These are phyloP conservation scores for Sylvilagus floridanus DNA, from an alignment of 2,797 vertebrate genomes.

Conservation along the genomic window DNA sequence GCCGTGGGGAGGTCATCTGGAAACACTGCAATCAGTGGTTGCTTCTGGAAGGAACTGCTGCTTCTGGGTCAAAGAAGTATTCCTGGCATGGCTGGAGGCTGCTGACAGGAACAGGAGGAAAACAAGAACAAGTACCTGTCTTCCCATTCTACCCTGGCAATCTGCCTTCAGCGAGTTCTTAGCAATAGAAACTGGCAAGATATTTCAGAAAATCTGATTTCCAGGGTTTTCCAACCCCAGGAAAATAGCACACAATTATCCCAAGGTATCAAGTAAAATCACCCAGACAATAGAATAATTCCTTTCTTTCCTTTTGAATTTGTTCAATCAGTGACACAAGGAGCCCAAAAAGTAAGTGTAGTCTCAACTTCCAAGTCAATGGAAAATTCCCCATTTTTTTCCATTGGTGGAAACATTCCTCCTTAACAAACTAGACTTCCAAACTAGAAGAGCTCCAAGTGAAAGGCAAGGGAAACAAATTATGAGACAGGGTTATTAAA, in stretches of 20 bases:
- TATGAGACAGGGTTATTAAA: background rate
- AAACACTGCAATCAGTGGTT: background rate
- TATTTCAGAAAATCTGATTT: background rate
- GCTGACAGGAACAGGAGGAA: background rate
- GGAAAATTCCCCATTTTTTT: background rate
- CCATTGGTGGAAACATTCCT: background rate
- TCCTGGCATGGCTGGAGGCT: background rate
- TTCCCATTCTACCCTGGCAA: background rate
- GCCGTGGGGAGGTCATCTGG: background rate
- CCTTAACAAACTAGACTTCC: background rate
- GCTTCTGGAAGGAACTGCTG: background rate
- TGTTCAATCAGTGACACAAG: background rate
- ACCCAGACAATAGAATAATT: background rate
- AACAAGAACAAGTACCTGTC: background rate
- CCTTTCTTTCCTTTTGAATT: background rate
- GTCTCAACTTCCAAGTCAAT: background rate
- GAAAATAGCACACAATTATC: background rate
- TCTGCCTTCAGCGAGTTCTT: background rate
- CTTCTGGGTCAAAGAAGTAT: background rate
- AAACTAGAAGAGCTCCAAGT: background rate
- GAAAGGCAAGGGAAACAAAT: background rate
- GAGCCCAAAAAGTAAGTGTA: background rate
- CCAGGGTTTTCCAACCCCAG: background rate
- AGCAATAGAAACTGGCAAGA: background rate
- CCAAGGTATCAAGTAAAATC: background rate